These are phyloP conservation scores for Drosophila yooni DNA, from an alignment of 2,888 invertebrate species.

Conservation along the genomic window DNA sequence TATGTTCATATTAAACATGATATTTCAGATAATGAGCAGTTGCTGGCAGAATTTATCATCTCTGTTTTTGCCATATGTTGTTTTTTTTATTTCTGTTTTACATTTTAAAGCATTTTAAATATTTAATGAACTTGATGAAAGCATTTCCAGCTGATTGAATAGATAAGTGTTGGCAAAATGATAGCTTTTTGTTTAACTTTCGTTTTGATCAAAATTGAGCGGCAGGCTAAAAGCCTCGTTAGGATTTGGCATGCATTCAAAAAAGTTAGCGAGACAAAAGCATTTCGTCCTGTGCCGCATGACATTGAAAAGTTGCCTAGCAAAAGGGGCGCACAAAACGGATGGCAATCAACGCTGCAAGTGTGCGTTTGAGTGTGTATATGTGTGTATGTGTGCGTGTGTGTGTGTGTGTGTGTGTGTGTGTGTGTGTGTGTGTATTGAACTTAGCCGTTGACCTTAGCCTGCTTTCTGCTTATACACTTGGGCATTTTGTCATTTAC, in stretches of 20 bases:
- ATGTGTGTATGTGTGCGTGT: conserved; percentile 12
- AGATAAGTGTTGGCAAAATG: conserved; percentile 41
- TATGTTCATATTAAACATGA: not conserved
- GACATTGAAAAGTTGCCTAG: conserved; percentile 70
- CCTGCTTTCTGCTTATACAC: conserved; percentile 58
- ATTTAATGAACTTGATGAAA: conserved; percentile 58
- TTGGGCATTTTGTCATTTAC: conserved; percentile 65
- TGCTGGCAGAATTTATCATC: not conserved
- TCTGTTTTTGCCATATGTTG: no score
- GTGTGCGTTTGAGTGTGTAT: conserved; percentile 45
- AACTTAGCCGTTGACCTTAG: conserved; percentile 77
- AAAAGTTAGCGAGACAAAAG: conserved; percentile 46
- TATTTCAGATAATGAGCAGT: not conserved
- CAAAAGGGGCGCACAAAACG: conserved; percentile 50
- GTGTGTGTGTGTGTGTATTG: conserved; percentile 56
- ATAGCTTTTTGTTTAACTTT: conserved; percentile 34
- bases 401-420: conserved; percentile 15
- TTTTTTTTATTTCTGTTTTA: not conserved
- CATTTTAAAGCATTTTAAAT: conserved; percentile 18
- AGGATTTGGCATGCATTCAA: conserved; percentile 73
- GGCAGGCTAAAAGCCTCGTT: conserved; percentile 34
- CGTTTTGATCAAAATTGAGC: conserved; percentile 25
- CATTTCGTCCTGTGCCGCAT: conserved; percentile 38
- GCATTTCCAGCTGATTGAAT: conserved; percentile 20
- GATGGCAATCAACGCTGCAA: conserved; percentile 74